Percentiles rank a stretch among this genome's conserved stretches.
These are phyloP conservation scores for Fundulus diaphanus DNA, from an alignment of 2,797 vertebrate species.

Conservation along the genomic window DNA sequence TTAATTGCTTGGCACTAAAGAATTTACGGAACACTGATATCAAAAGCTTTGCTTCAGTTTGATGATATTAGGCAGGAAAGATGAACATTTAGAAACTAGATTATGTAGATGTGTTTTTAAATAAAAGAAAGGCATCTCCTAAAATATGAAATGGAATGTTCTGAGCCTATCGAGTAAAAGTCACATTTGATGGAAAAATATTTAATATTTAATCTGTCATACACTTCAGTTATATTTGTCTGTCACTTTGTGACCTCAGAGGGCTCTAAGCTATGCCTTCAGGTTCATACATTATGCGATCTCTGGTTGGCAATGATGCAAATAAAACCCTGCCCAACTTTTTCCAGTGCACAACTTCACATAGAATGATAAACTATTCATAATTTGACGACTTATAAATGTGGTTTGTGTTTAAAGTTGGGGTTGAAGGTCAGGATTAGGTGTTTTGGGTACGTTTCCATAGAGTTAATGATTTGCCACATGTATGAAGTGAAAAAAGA, in stretches of 20 bases:
- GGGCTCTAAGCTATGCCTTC: not conserved
- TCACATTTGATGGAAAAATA: not conserved
- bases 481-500: not conserved
- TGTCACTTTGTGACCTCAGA: not conserved
- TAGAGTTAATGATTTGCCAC: not conserved
- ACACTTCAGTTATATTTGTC: not conserved
- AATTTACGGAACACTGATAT: not conserved
- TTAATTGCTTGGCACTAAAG: not conserved
- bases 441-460: not conserved
- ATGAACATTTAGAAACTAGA: not conserved
- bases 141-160: not conserved
- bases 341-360: not conserved
- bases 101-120: not conserved
- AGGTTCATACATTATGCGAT: not conserved
- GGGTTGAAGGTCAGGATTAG: not conserved
- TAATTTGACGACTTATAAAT: not conserved
- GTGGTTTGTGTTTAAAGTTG: no score
- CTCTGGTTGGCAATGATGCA: no score
- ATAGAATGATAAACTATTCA: not conserved
- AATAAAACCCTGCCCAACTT: not conserved
- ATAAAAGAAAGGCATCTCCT: not conserved
- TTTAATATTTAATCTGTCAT: not conserved
- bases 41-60: not conserved
- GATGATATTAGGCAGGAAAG: not conserved
- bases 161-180: not conserved